phyloP scores from a whole-genome alignment of 1,140 invertebrate species.

The Drosophila auraria region DNA sequence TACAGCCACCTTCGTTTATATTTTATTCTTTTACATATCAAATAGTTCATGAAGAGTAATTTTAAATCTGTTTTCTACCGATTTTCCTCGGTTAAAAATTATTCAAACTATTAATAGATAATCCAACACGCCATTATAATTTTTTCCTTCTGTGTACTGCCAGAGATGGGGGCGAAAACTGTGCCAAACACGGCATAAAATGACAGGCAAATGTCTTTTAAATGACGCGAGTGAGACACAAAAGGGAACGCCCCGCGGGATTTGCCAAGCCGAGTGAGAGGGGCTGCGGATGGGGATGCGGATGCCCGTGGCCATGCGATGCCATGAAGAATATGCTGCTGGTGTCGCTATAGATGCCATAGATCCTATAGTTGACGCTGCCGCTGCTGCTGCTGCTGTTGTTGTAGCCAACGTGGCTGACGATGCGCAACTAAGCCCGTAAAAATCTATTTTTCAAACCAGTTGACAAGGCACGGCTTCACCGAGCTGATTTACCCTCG shows the following conservation, averaged over 20 bases:
- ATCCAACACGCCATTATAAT: neutral
- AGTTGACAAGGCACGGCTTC: slow-evolving; percentile 73
- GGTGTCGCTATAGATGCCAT: slow-evolving; percentile 44
- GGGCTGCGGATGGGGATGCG: slow-evolving; percentile 14
- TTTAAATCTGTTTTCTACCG: too few relatives aligned
- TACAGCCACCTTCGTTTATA: too few relatives aligned
- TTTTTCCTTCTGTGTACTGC: slow-evolving; percentile 15
- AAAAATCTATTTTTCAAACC: slow-evolving; percentile 83
- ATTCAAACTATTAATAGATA: too few relatives aligned
- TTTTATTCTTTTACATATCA: too few relatives aligned
- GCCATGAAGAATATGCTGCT: slow-evolving; percentile 47
- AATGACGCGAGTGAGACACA: slow-evolving; percentile 83
- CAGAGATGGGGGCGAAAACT: slow-evolving; percentile 60
- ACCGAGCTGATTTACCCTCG: slow-evolving; percentile 36
- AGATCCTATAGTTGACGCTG: slow-evolving; percentile 32
- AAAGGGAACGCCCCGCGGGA: slow-evolving; percentile 79
- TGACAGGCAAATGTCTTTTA: slow-evolving; percentile 83
- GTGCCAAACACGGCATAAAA: slow-evolving; percentile 83
- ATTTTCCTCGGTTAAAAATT: neutral
- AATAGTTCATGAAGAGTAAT: too few relatives aligned
- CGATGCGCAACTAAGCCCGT: slow-evolving; percentile 82
- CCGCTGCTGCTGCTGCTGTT: neutral
- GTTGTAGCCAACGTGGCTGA: slow-evolving; percentile 66
- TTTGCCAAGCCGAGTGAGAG: slow-evolving; percentile 44
- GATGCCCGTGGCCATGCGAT: slow-evolving; percentile 41